Evolutionary conservation across 1,140 invertebrate genomes (phyloP).

Genomic region (Drosophila dunni): DNA sequence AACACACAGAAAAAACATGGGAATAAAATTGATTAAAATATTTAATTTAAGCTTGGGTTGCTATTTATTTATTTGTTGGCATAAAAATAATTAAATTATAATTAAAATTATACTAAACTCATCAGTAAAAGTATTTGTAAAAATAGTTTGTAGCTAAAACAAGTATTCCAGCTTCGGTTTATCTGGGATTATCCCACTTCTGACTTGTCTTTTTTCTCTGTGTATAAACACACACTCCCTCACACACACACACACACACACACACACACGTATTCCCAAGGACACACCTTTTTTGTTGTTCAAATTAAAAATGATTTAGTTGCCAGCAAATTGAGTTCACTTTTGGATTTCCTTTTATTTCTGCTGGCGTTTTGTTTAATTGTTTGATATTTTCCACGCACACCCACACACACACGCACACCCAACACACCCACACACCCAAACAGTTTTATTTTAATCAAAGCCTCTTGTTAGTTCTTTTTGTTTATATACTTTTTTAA

Average conservation of each 20-base stretch:
- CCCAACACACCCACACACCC: conserved; percentile 8
- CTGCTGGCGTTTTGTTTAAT: conserved; percentile 71
- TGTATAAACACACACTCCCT: neutral
- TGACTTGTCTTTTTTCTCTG: neutral
- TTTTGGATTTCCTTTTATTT: conserved; percentile 61
- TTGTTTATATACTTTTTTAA: neutral
- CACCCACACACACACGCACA: conserved; percentile 21
- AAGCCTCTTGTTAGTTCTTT: conserved; percentile 50
- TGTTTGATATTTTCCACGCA: conserved; percentile 68
- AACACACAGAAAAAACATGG: neutral
- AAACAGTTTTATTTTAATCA: conserved; percentile 63
- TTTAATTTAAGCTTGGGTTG: too few species aligned
- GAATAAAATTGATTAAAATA: neutral
- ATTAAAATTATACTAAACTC: neutral
- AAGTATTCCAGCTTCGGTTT: too few species aligned
- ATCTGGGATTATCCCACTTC: too few species aligned
- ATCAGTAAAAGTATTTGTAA: too few species aligned
- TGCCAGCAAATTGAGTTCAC: conserved; percentile 80
- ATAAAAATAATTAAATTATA: neutral
- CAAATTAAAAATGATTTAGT: conserved; percentile 82
- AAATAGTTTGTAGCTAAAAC: too few species aligned
- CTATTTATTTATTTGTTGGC: too few species aligned
- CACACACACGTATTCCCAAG: conserved; percentile 1
- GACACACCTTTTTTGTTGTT: conserved; percentile 50
- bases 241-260: conserved; percentile 6